Evolutionary conservation across 2,888 invertebrate species (phyloP).

Genomic region (Lissonota sp.): DNA sequence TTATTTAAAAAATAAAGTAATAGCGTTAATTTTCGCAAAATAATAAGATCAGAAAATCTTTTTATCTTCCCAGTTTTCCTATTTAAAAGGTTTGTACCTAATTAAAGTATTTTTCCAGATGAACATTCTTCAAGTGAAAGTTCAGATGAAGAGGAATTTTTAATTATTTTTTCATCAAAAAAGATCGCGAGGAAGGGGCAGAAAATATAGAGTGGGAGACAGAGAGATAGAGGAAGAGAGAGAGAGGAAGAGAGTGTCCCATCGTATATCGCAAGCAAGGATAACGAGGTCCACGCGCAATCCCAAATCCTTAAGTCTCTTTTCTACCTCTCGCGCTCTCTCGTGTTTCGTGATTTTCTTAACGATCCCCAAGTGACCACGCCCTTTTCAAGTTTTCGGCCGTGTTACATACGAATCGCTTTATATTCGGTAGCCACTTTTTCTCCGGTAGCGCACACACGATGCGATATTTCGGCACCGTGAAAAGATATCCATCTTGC

Average conservation of each 20-base stretch:
- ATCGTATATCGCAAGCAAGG: neutral
- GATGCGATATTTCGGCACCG: neutral
- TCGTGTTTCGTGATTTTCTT: constrained; percentile 49
- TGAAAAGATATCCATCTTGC: constrained; percentile 23
- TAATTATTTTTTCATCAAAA: no score
- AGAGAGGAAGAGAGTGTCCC: neutral
- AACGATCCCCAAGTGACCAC: constrained; percentile 52
- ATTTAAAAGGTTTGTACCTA: no score
- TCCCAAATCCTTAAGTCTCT: constrained; percentile 13
- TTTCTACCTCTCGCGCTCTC: constrained; percentile 15
- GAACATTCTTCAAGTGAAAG: no score
- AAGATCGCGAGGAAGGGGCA: no score
- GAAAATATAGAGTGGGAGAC: no score
- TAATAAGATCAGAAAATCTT: no score
- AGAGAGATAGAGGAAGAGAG: neutral
- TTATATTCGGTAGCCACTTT: constrained; percentile 48
- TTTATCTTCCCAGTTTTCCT: no score
- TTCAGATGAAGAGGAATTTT: no score
- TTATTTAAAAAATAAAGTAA: no score
- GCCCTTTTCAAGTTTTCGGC: constrained; percentile 63
- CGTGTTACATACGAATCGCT: constrained; percentile 38
- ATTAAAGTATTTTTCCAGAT: no score
- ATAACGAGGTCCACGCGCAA: constrained; percentile 34
- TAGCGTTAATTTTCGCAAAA: no score
- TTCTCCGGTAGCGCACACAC: constrained; percentile 18